Base-by-base conservation (phyloP, 2,113 vertebrate genomes). In the Gymnorhina tibicen region DNA sequence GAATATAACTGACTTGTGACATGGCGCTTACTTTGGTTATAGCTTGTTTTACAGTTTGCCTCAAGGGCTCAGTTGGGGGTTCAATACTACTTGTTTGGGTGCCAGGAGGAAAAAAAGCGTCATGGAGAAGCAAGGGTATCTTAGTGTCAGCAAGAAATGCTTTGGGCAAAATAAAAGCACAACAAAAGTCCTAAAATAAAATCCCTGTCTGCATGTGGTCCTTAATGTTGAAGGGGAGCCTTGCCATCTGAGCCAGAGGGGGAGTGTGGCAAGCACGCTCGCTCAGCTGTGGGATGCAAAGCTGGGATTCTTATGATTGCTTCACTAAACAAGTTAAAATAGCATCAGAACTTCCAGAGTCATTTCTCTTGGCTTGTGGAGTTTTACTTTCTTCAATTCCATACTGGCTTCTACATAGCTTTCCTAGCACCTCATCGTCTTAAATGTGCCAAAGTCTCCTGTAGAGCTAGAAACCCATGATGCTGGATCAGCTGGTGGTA, bases 201-300 rank as follows among this genome's bases (percentile, higher is more conserved):
- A 78, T 59, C 44, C 17, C 64, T 68, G 60, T 30, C 80, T 87
- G 47, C 76, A 44, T 70, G 67, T 3, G 24, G 27, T 74, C 82
- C 7, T 9, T 22, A 14, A 10, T 75, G 66, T 56, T 72, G 73
- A 60, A 78, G 20, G 64, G 53, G 52, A 91, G n/a, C 52, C 16
- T 78, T 47, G 35, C 72, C 44, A 47, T 62, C 72, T 63, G 24
- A 88, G 35, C 47, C 46, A 41, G 41, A 68, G 37, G 5, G 21
- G 24, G 17, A 63, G 12, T 14, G 79, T 49, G 83, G 68, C 72
- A 89, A 37, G 76, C 10, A 13, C 3, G 3, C 78, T 85, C 1
- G 0, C 52, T 79, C 30, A 47, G 32, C 77, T 44, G 62, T 1
- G 3, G 69, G 69, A 76, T 0, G 3, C 1, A 1, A 24, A 83